A percentile compares a stretch with the other conserved stretches of the same genome.
Conservation (phyloP, 2,797 vertebrate genomes). For the Bucorvus abyssinicus region DNA sequence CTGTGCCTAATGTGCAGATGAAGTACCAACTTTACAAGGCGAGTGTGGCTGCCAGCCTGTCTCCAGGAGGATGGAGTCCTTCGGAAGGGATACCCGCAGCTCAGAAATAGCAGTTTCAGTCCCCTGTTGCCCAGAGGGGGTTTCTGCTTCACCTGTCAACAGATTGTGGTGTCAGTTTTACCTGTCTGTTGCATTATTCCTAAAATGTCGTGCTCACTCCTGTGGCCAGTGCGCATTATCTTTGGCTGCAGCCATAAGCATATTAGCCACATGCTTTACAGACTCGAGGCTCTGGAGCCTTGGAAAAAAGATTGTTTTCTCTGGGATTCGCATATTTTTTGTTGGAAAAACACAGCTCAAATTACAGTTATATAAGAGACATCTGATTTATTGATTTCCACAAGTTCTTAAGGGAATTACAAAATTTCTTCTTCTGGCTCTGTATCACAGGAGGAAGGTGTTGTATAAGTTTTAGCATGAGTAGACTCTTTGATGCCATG, state of each 20-base stretch:
- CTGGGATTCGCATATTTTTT: not conserved
- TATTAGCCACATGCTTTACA: not conserved
- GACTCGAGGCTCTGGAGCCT: not conserved
- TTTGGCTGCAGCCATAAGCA: not conserved
- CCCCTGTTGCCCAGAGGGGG: not conserved
- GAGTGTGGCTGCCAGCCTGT: not conserved
- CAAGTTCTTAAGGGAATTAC: not conserved
- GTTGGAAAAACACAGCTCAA: not conserved
- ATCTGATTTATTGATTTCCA: not conserved
- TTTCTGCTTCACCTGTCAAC: not conserved
- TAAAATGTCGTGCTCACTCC: not conserved
- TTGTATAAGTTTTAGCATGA: not conserved
- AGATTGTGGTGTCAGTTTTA: not conserved
- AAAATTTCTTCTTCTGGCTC: not conserved
- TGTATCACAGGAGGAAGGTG: not conserved
- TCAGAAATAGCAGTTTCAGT: not conserved
- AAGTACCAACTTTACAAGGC: not conserved
- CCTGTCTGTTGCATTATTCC: not conserved
- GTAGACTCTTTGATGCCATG: not conserved
- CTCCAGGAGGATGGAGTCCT: not conserved
- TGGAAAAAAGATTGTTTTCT: not conserved
- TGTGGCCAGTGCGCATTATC: not conserved
- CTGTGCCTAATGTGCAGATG: not conserved
- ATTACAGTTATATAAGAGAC: not conserved
- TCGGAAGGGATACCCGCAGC: fast-evolving